phyloP scores from a whole-genome alignment of 2,797 vertebrate species.

The Morelia viridis region DNA sequence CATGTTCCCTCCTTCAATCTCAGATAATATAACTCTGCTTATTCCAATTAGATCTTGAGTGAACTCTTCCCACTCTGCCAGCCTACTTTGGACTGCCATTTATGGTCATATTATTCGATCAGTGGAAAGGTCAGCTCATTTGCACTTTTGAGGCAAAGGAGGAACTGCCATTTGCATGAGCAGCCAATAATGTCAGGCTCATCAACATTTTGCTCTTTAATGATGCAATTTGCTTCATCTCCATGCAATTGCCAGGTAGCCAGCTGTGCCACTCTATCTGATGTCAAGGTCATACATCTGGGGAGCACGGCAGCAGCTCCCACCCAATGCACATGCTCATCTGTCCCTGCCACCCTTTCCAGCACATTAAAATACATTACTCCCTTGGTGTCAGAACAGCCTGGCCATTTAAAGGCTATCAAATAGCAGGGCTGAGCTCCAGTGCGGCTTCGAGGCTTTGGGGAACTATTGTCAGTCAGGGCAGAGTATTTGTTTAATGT shows the following conservation, averaged over 20 bases:
- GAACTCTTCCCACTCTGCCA: neutral
- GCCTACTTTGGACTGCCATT: slow-evolving; percentile 2
- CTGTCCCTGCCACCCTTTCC: neutral
- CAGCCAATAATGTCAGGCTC: slow-evolving; percentile 13
- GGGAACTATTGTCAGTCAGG: neutral
- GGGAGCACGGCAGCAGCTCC: neutral
- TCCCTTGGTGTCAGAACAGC: slow-evolving; percentile 18
- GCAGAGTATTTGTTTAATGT: neutral
- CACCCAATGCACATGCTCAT: neutral
- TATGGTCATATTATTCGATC: neutral
- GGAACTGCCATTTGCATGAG: neutral
- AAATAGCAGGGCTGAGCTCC: neutral
- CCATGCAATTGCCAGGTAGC: neutral
- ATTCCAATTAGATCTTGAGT: neutral
- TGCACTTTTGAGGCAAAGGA: slow-evolving; percentile 5
- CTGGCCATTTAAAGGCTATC: neutral
- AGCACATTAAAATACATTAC: neutral
- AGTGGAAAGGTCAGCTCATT: slow-evolving; percentile 19
- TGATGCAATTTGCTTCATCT: slow-evolving; percentile 13
- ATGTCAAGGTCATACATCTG: slow-evolving; percentile 13
- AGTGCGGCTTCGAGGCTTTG: neutral
- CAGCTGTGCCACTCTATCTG: neutral
- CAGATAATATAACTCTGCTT: neutral
- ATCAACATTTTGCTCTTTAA: slow-evolving; percentile 18
- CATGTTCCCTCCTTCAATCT: neutral